Evolutionary conservation across 2,888 invertebrate genomes (phyloP), one percentile per base, ranked within the genome.

Genomic region (Eristalinus aeneus): DNA sequence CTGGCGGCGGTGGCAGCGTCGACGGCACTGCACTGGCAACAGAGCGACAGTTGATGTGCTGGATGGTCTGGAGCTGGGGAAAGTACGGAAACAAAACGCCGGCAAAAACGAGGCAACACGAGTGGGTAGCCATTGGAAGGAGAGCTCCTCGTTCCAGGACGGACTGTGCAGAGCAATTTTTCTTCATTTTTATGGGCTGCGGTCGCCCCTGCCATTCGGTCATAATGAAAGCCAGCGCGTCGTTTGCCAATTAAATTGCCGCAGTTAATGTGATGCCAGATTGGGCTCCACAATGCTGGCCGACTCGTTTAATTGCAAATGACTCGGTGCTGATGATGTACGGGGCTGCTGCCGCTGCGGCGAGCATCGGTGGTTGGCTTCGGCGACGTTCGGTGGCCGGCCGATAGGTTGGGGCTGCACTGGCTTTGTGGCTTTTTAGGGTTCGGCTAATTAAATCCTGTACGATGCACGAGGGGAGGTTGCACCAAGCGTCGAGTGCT

Each of bases 221-320:
- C 73, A 71, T 82, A 82, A 86, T 86, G 82, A 86, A 86, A 86
- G 86, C 82, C 86, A 68, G 86, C 77, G 86, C 86, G 77, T 69
- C 86, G 82, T 86, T 86, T 86, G 81, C 86, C 86, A 86, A 86
- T 86, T 86, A 86, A 86, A 86, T 86, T 86, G 77, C 82, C 86
- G 86, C 86, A 82, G 82, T 86, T 86, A 86, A 86, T 76, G 85
- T 69, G 85, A 86, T 78, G 65, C 82, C 77, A 86, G 86, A 86
- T 86, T 86, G 82, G 82, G 76, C 82, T 73, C 67, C 77, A 60
- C 75, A 72, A 60, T 23, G 73, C 71, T 77, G 82, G 73, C 74
- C 77, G 77, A 60, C 71, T 86, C 82, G 82, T 86, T 86, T 86
- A 82, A 82, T 82, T 69, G 86, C 61, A 82, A 86, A 82, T 86